phyloP scores from a whole-genome alignment of 2,797 vertebrate genomes.

The Gymnocypris eckloni region DNA sequence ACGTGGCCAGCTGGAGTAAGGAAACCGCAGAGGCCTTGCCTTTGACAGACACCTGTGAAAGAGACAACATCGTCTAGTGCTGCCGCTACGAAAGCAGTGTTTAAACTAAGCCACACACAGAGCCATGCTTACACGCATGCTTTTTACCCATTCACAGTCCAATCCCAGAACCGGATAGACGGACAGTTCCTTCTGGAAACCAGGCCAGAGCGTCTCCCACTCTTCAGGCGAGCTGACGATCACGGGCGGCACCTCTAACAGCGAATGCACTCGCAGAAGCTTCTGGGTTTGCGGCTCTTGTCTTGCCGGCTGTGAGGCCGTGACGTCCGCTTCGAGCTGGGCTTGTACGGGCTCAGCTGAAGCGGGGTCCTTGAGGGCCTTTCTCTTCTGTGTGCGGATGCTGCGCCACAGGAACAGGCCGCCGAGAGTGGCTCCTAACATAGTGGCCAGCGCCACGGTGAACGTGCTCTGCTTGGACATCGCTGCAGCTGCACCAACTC shows the following conservation, averaged over 20 bases:
- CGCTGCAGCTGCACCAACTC: constrained; percentile 36
- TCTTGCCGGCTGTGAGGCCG: not conserved
- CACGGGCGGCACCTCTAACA: constrained; percentile 79
- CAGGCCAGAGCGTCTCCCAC: constrained; percentile 85
- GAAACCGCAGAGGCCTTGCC: constrained; percentile 86
- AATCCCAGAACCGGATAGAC: constrained; percentile 90
- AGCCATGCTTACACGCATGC: constrained; percentile 68
- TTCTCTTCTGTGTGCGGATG: constrained; percentile 75
- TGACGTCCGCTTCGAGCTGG: constrained; percentile 5
- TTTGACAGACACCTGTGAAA: constrained; percentile 84
- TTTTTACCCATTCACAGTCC: constrained; percentile 98
- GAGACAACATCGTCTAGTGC: constrained; percentile 3
- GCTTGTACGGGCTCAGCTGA: constrained; percentile 43
- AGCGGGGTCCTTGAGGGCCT: constrained; percentile 58
- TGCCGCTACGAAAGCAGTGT: not conserved
- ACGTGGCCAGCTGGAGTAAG: constrained; percentile 90
- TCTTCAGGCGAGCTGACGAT: constrained; percentile 84
- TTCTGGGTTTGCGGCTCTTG: constrained; percentile 19
- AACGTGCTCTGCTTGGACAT: constrained; percentile 86
- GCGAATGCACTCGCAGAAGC: constrained; percentile 69
- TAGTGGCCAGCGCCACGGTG: constrained; percentile 80
- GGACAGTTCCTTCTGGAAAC: constrained; percentile 83
- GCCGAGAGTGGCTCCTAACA: constrained; percentile 86
- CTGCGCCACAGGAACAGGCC: constrained; percentile 88
- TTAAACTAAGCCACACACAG: not conserved